Conservation (phyloP, 2,888 invertebrate genomes). For the Spatulosminthurus flaviceps region DNA sequence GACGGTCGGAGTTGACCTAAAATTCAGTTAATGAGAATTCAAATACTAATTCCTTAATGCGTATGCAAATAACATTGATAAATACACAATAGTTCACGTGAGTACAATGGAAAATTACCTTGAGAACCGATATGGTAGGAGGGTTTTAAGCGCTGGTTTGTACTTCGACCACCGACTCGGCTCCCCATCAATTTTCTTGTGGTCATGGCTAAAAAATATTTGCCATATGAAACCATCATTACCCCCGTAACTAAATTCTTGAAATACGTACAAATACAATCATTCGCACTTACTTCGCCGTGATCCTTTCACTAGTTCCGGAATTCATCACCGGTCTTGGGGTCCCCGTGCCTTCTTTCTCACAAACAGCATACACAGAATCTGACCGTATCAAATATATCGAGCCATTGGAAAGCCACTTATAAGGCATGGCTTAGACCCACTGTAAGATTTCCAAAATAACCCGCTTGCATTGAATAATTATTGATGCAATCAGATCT, state of each 20-base stretch:
- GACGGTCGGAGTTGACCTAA: constrained; percentile 38
- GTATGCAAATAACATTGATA: too few species aligned
- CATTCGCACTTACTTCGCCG: constrained; percentile 21
- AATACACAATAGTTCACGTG: too few species aligned
- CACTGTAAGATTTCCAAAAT: not conserved
- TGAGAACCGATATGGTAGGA: constrained; percentile 52
- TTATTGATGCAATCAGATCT: too few species aligned
- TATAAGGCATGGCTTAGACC: constrained; percentile 19
- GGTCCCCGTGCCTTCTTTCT: not conserved
- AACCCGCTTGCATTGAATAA: too few species aligned
- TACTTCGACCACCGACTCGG: constrained; percentile 49
- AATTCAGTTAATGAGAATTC: too few species aligned
- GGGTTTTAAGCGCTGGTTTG: constrained; percentile 53
- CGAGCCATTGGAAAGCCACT: constrained; percentile 42
- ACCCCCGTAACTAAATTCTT: not conserved
- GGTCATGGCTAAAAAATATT: constrained; percentile 28
- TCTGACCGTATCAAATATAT: constrained; percentile 21
- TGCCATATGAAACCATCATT: not conserved
- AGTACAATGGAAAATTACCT: too few species aligned
- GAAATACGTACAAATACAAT: not conserved
- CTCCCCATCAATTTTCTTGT: constrained; percentile 28
- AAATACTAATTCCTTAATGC: too few species aligned
- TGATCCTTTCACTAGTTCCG: constrained; percentile 26
- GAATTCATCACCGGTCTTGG: constrained; percentile 20
- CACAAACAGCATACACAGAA: constrained; percentile 21